Evolutionary conservation across 92 coral and sea anemone species (phyloP), one percentile per base, ranked within the genome.

Genomic region (Zoanthus sociatus): DNA sequence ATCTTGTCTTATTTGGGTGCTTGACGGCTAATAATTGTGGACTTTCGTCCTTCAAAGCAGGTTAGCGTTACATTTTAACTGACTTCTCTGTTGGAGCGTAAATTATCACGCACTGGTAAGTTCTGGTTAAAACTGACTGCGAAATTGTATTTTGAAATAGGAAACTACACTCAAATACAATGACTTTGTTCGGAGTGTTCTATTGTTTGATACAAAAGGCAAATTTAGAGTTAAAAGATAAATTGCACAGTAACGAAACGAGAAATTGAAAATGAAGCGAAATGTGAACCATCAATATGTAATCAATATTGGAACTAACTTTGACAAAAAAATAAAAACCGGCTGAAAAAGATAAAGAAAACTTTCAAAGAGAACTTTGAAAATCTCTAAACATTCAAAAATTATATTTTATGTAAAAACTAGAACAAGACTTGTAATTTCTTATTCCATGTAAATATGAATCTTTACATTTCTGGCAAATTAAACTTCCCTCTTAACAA

Each of bases 161-260:
- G 9, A 76, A 21, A 37, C 4, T 37, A 37, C 32, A 56, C 55
- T 54, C 70, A 26, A 15, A 37, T 7, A 77, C 61, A 17, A 78
- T 78, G 83, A 21, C 30, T 16, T 61, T 75, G 74, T 81, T 47
- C 45, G n/a, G 45, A 81, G 85, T 81, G 60, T 9, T 12, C 11
- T 63, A 63, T 79, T 79, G 84, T 79, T 79, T 37, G 0, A 18
- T 31, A 78, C 51, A 58, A 31, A 44, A 47, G 32, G 83, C 47
- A n/a, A 33, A 20, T 81, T 64, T 50, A 47, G 30, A 46, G 46
- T 11, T 50, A 2, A 37, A 37, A 37, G 42, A 48, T 79, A 73
- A 17, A 10, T 63, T 31, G 13, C 85, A 15, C 12, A 81, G 85
- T 81, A 75, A 81, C 85, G 85, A 79, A 81, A 79, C 26, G 17